Conservation (phyloP, 2,888 invertebrate species). For the Syrista parreyssii region DNA sequence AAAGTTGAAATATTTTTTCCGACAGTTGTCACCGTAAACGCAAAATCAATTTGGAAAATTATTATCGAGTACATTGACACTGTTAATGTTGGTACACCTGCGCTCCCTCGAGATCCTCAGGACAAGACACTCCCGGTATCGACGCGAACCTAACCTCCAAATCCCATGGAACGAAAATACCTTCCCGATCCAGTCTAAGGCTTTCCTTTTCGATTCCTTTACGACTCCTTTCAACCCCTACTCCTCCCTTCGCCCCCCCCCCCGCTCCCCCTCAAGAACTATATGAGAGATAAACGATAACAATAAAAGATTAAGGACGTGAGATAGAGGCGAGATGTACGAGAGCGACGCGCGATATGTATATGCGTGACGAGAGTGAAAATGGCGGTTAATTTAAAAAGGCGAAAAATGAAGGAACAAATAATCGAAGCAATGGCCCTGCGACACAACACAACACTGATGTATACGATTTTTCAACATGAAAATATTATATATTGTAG, state of each 20-base stretch:
- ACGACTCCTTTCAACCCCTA: too few species aligned
- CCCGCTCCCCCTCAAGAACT: conserved; percentile 31
- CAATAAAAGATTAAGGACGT: not conserved
- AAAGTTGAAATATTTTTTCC: not conserved
- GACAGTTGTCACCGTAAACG: not conserved
- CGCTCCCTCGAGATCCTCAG: conserved; percentile 1
- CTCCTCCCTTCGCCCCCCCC: not conserved
- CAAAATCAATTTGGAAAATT: not conserved
- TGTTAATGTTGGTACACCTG: not conserved
- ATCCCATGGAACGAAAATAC: conserved; percentile 4
- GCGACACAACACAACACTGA: conserved; percentile 67
- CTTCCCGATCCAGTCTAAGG: not conserved
- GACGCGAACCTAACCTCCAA: conserved; percentile 17
- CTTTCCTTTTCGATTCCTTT: conserved; percentile 10
- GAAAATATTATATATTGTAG: conserved; percentile 66
- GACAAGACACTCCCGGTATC: conserved; percentile 34
- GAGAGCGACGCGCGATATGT: conserved; percentile 13
- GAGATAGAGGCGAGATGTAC: conserved; percentile 5
- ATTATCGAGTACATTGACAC: not conserved
- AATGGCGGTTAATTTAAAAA: not conserved
- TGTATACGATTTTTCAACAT: conserved; percentile 69
- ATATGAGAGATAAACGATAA: not conserved
- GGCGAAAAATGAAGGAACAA: conserved; percentile 10
- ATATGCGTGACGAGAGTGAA: not conserved
- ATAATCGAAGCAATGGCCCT: conserved; percentile 62